Evolutionary conservation across 2,888 invertebrate species (phyloP).

Genomic region (Helicoverpa assulta): DNA sequence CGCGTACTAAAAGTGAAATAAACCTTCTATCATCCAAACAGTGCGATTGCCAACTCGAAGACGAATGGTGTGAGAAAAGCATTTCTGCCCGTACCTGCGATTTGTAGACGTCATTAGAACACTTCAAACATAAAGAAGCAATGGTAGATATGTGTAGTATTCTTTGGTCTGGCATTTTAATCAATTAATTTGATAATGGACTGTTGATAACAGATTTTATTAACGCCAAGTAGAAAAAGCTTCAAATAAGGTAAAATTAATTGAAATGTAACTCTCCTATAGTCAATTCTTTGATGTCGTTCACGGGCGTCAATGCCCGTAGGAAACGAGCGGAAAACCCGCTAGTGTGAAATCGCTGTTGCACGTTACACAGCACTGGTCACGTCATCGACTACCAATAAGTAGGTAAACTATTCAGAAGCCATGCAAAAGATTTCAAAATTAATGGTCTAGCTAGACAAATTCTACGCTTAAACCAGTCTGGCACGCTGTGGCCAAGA

Average conservation of each 20-base stretch:
- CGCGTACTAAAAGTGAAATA: conserved; percentile 32
- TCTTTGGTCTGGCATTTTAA: conserved; percentile 14
- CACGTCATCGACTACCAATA: not conserved
- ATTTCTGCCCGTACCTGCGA: conserved; percentile 31
- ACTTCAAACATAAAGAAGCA: conserved; percentile 28
- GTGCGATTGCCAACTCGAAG: conserved; percentile 52
- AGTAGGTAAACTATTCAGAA: not conserved
- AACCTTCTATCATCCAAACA: conserved; percentile 30
- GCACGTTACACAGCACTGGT: too few relatives aligned
- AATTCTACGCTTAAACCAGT: too few relatives aligned
- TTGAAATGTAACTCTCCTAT: too few relatives aligned
- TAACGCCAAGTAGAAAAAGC: not conserved
- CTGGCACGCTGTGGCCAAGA: not conserved
- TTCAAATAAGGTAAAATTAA: not conserved
- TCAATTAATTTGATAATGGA: conserved; percentile 6
- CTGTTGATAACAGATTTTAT: too few relatives aligned
- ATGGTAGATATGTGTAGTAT: conserved; percentile 29
- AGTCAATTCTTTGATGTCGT: too few relatives aligned
- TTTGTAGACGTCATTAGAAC: conserved; percentile 29
- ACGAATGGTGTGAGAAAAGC: conserved; percentile 32
- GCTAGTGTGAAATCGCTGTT: too few relatives aligned
- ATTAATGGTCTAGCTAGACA: not conserved
- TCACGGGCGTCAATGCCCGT: too few relatives aligned
- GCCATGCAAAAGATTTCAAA: not conserved
- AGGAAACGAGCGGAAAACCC: too few relatives aligned